Evolutionary conservation across 2,888 invertebrate genomes (phyloP), one percentile per base, ranked within the genome.

Genomic region (Dasypogon diadema): DNA sequence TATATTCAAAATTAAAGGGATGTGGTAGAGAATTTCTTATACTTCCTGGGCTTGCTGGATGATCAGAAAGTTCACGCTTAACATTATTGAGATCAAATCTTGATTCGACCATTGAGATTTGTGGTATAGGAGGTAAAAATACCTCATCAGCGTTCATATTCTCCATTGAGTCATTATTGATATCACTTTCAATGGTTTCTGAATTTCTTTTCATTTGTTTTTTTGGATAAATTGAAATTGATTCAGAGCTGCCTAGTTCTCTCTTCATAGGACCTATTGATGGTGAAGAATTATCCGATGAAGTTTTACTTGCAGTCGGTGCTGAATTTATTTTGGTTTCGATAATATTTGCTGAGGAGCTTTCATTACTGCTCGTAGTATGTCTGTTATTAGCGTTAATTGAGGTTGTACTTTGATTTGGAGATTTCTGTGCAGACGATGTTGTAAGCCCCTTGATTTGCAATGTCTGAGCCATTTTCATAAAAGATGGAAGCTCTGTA

Each of bases 381-480:
- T 58, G 48, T 34, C 56, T 72, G 51, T 24, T 70, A 30, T 24
- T 76, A 3, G 48, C 42, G 22, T 24, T 74, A 5, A 51, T 54
- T 16, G 65, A 48, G 21, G 56, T 54, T 18, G 26, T 58, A 21
- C 16, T 70, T 30, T 70, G 70, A 70, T 54, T 51, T 21, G 70
- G 70, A n/a, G 81, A 78, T 2, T 82, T 80, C 6, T 83, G 80
- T 1, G 82, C 80, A 8, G 83, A 80, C 72, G 84, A 85, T 60
- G 86, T 86, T 2, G 87, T 85, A 74, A 87, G 79, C 1, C 87
- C 87, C 80, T 87, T 86, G 18, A 87, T 86, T 81, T 87, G 87
- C 75, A 87, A 81, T 63, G 86, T 80, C 80, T 87, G 87, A 3
- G 87, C 87, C 56, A 87, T 87, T 81, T 86, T 86, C 85, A 87